Evolutionary conservation across 2,113 vertebrate species (phyloP), one percentile per base, ranked within the genome.

Genomic region (Salvator merianae): DNA sequence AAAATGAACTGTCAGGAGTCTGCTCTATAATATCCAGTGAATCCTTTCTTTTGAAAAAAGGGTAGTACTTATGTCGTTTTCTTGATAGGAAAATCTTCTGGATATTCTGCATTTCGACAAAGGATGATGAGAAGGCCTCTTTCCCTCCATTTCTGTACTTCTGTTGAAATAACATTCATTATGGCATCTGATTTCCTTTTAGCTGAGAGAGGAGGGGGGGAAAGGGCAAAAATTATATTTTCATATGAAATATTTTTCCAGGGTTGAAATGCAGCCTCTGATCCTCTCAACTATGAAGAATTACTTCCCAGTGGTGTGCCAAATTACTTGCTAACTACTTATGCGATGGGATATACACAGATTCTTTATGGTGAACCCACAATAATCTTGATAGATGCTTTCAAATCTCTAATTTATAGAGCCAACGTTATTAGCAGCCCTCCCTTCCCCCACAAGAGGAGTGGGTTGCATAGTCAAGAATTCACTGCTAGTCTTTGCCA

Each of bases 261-360:
- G 73, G 75, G 62, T 85, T 91, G 88, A 94, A 90, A 91, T 80
- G 77, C 63, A 89, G 63, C 53, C 85, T 74, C 77, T 89, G 69
- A 30, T 32, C 32, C 40, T 68, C 84, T 91, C 80, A 80, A 63
- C 89, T 30, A 83, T 77, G 86, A 89, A 74, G 89, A 92, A 93
- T 93, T 93, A 85, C 87, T 89, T 89, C 90, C 74, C 89, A 89
- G 82, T 78, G 69, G 84, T 74, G 77, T 87, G 79, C 79, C 82
- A 91, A 91, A 93, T 92, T 93, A 88, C 82, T 88, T 86, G 74
- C 87, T 92, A 94, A 93, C 84, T 87, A 82, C 92, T 93, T 90
- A 91, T 86, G 84, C 77, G 90, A 90, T 69, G 68, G 59, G 50
- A 75, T 85, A 77, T 84, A 75, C 0, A 0, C 76, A 81, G 68